Percentiles rank a stretch among this genome's conserved stretches.
Evolutionary conservation across 2,113 vertebrate genomes (phyloP).

Genomic region (Psittacara wagleri): DNA sequence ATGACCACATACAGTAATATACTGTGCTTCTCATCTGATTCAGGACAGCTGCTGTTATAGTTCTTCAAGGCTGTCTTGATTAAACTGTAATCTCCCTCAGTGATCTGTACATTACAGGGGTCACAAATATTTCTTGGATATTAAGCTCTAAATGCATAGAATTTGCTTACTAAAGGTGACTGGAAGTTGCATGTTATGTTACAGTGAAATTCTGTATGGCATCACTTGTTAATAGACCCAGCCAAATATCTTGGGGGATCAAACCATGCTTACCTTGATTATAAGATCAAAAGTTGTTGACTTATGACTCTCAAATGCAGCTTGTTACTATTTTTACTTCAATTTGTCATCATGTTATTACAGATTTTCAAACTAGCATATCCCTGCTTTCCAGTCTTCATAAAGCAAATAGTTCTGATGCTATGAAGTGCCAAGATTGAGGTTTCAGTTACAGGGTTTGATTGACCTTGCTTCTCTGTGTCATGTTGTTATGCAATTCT

Average conservation of each 20-base stretch:
- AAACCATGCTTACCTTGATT: not conserved
- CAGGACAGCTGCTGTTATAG: not conserved
- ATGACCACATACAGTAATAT: not conserved
- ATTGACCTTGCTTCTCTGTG: conserved; percentile 35
- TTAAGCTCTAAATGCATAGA: not conserved
- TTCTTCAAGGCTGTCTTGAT: not conserved
- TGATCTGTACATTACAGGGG: not conserved
- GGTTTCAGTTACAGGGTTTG: conserved; percentile 35
- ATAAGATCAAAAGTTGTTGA: not conserved
- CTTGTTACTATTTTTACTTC: conserved; percentile 23
- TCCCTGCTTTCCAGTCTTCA: not conserved
- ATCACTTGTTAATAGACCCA: not conserved
- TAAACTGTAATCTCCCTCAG: not conserved
- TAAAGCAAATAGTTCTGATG: conserved; percentile 20
- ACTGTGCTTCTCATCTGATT: not conserved
- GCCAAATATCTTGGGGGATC: not conserved
- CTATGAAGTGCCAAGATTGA: not conserved
- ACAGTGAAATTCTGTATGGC: not conserved
- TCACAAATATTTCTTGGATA: conserved; percentile 5
- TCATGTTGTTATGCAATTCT: conserved; percentile 29
- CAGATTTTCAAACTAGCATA: not conserved
- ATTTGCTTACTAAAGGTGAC: not conserved
- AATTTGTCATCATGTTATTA: not conserved
- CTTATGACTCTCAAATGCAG: not conserved
- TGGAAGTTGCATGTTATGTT: not conserved